Percentiles rank a stretch among this genome's conserved stretches.
Conservation (phyloP, 2,113 vertebrate species). For the Barnardius zonarius region DNA sequence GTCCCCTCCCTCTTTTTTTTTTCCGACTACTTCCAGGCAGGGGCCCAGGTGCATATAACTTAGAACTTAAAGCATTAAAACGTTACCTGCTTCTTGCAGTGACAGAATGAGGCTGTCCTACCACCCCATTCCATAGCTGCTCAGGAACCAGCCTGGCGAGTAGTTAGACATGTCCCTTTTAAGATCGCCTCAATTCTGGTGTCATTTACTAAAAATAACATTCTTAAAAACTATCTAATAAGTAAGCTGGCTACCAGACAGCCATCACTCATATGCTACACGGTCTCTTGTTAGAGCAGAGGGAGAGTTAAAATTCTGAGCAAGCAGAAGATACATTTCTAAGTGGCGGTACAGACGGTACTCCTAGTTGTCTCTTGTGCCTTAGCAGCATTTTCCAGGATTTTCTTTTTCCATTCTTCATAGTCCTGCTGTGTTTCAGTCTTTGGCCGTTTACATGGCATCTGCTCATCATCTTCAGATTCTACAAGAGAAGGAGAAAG, state of each 20-base stretch:
- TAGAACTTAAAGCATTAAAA: neutral
- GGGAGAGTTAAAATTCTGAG: neutral
- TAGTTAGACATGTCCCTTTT: neutral
- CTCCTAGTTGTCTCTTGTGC: conserved; percentile 24
- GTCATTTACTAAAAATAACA: neutral
- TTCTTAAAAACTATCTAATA: neutral
- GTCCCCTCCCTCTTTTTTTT: neutral
- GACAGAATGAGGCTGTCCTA: neutral
- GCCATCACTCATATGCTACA: neutral
- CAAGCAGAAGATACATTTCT: neutral
- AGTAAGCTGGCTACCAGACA: neutral
- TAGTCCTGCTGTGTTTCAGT: conserved; percentile 75
- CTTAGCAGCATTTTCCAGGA: conserved; percentile 83
- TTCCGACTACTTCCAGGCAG: neutral
- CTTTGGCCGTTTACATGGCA: conserved; percentile 61
- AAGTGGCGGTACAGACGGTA: neutral
- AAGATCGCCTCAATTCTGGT: neutral
- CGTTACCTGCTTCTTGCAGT: neutral
- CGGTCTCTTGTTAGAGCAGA: neutral
- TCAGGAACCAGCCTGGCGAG: neutral
- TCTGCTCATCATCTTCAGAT: conserved; percentile 59
- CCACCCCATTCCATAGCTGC: neutral
- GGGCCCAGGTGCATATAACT: neutral
- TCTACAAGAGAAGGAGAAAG: neutral
- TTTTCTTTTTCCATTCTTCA: conserved; percentile 86